These are phyloP conservation scores for Ciconia boyciana DNA, from an alignment of 2,113 vertebrate species.

Conservation along the genomic window DNA sequence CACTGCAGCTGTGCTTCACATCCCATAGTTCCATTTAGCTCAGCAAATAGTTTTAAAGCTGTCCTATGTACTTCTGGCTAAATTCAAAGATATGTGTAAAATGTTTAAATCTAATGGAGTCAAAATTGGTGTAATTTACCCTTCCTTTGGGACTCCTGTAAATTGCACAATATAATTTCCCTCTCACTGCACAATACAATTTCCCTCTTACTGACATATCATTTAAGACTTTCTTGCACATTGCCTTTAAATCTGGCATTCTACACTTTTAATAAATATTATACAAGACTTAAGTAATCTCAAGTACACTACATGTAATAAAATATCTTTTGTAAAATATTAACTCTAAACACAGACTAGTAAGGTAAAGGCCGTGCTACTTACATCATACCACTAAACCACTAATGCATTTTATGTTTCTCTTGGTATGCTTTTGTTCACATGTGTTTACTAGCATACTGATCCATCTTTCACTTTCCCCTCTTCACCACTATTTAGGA, in stretches of 20 bases:
- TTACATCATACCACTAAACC: conserved; percentile 75
- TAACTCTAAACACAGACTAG: background rate
- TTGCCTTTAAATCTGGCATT: background rate
- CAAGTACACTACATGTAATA: background rate
- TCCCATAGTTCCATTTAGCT: background rate
- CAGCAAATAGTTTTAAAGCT: background rate
- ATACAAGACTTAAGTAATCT: background rate
- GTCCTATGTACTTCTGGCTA: background rate
- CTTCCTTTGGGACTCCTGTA: background rate
- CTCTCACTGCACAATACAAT: background rate
- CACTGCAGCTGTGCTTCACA: background rate
- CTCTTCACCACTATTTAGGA: conserved; percentile 75
- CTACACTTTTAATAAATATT: background rate
- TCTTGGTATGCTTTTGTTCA: conserved; percentile 77
- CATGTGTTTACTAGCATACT: conserved; percentile 75
- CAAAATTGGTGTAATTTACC: background rate
- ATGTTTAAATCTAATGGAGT: background rate
- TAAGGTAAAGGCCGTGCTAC: background rate
- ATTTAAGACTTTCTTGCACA: background rate
- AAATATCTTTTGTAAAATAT: background rate
- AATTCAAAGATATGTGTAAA: background rate
- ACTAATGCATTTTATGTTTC: conserved; percentile 69
- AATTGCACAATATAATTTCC: background rate
- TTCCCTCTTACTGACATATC: background rate
- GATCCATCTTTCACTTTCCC: conserved; percentile 74